phyloP scores from a whole-genome alignment of 2,888 invertebrate species.

The Harpalus rubripes region DNA sequence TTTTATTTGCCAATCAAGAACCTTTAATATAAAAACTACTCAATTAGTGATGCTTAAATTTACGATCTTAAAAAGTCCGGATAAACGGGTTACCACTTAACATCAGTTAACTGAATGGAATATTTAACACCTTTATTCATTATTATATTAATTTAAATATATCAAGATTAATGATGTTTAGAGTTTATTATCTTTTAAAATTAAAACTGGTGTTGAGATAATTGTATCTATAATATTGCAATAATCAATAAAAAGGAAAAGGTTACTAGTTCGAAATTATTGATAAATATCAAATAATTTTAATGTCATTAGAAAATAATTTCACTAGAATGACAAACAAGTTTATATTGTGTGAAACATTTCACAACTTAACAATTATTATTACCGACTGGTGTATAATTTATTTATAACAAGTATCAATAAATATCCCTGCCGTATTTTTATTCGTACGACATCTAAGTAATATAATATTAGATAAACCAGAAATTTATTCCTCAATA shows the following conservation, averaged over 20 bases:
- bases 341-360: conserved; percentile 3
- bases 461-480: conserved; percentile 29
- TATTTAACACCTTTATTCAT: not conserved
- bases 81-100: not conserved
- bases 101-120: not conserved
- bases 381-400: not conserved
- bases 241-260: conserved; percentile 19
- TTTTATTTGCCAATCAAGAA: no score
- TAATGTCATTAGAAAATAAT: conserved; percentile 34
- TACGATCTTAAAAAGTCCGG: no score
- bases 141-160: not conserved
- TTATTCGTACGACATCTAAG: not conserved
- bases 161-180: not conserved
- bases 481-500: conserved; percentile 40
- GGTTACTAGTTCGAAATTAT: conserved; percentile 27
- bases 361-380: conserved; percentile 15
- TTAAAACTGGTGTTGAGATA: conserved; percentile 10
- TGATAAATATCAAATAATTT: conserved; percentile 41
- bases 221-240: conserved; percentile 15
- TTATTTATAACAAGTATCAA: conserved; percentile 10
- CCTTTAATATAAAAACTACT: no score
- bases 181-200: not conserved
- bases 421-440: not conserved
- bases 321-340: conserved; percentile 16
- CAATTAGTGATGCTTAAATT: no score